A percentile compares a stretch with the other conserved stretches of the same genome.
Conservation (phyloP, 2,113 vertebrate species). For the Microcebus jonahi region DNA sequence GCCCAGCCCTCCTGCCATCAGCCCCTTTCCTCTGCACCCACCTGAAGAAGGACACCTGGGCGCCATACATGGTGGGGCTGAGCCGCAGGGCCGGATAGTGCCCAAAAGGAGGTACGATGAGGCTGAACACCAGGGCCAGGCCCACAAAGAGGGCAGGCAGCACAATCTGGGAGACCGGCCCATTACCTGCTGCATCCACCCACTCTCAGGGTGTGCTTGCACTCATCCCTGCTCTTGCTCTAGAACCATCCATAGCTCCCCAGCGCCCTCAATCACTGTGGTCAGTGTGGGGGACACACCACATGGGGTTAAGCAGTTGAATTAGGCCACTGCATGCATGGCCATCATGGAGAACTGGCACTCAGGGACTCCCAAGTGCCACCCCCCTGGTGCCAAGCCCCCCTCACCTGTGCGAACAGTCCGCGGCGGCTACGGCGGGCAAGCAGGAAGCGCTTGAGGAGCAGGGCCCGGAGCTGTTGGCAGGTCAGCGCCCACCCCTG, state of each 20-base stretch:
- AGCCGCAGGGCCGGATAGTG: conserved; percentile 89
- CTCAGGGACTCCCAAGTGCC: rapidly evolving
- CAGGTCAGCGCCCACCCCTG: conserved; percentile 85
- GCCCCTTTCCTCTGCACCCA: conserved; percentile 44
- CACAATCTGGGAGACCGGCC: conserved; percentile 85
- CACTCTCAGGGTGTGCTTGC: rapidly evolving
- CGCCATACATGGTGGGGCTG: conserved; percentile 91
- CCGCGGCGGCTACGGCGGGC: conserved; percentile 89
- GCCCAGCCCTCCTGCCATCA: rapidly evolving
- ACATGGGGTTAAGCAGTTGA: too few relatives aligned
- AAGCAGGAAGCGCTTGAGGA: conserved; percentile 91
- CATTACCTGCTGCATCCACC: rapidly evolving
- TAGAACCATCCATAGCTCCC: not conserved
- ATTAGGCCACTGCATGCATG: not conserved
- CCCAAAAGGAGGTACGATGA: conserved; percentile 89
- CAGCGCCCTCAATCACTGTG: not conserved
- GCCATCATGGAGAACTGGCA: not conserved
- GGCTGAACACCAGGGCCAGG: conserved; percentile 91
- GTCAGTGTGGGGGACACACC: not conserved
- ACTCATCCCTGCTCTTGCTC: not conserved
- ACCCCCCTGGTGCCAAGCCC: rapidly evolving
- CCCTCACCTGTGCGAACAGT: conserved; percentile 90
- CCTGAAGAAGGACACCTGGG: conserved; percentile 95
- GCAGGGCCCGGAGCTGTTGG: conserved; percentile 92
- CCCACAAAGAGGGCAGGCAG: conserved; percentile 93